A percentile compares a stretch with the other conserved stretches of the same genome.
phyloP scores from a whole-genome alignment of 1,140 invertebrate species.

The Helicoverpa armigera region DNA sequence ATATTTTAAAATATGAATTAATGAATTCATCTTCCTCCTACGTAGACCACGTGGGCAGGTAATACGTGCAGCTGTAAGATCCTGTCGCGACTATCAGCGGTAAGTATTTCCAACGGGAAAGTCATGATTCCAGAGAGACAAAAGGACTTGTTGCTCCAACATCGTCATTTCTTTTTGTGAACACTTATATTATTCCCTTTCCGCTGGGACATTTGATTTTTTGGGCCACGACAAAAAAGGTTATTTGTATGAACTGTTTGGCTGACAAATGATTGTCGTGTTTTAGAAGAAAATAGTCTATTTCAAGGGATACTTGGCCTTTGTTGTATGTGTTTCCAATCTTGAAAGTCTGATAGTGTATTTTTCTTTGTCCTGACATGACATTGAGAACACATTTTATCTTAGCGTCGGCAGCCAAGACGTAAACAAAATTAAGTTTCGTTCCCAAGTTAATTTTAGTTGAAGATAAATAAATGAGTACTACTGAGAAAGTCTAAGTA shows the following conservation, averaged over 20 bases:
- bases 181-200: slow-evolving; percentile 11
- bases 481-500: neutral
- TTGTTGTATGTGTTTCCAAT: neutral
- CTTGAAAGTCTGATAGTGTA: neutral
- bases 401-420: too few species aligned
- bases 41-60: too few species aligned
- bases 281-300: slow-evolving; percentile 7
- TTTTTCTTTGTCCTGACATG: neutral
- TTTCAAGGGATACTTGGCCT: neutral
- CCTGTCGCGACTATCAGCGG: slow-evolving; percentile 13
- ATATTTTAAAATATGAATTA: too few species aligned
- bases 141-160: slow-evolving; percentile 56
- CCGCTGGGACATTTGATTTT: slow-evolving; percentile 21
- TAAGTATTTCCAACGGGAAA: slow-evolving; percentile 14
- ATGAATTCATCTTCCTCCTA: too few species aligned
- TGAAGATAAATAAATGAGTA: neutral
- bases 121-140: slow-evolving; percentile 31
- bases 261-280: slow-evolving; percentile 8
- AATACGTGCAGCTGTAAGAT: neutral
- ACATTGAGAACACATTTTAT: too few species aligned
- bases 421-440: too few species aligned
- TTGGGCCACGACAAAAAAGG: slow-evolving; percentile 28
- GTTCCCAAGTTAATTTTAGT: neutral
- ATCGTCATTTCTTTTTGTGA: slow-evolving; percentile 55
- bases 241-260: slow-evolving; percentile 9